A percentile compares a stretch with the other conserved stretches of the same genome.
Conservation (phyloP, 2,797 vertebrate genomes). For the Chaetodon trifasciatus region DNA sequence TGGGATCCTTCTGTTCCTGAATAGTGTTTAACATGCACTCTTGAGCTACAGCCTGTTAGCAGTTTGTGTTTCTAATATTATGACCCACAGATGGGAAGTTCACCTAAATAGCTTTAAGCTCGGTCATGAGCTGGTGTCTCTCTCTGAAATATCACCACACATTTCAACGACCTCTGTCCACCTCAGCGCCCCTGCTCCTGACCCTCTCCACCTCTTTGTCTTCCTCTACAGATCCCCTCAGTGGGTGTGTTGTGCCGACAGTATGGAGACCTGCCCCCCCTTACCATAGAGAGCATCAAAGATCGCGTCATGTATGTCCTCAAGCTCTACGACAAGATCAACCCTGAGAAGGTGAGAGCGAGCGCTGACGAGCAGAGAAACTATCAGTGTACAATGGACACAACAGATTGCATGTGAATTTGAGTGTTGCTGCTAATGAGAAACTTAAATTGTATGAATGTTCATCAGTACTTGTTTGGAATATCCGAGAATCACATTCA, state of each 20-base stretch:
- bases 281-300: slow-evolving; percentile 88
- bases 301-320: slow-evolving; percentile 93
- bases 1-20: neutral
- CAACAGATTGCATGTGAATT: no score
- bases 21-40: neutral
- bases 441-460: neutral
- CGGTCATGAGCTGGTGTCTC: neutral
- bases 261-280: slow-evolving; percentile 88
- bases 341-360: slow-evolving; percentile 88
- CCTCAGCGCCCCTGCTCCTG: neutral
- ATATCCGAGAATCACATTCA: neutral
- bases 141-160: neutral
- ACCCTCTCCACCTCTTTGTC: neutral
- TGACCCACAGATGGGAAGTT: neutral
- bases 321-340: slow-evolving; percentile 95
- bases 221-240: slow-evolving; percentile 72
- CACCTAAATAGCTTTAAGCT: neutral
- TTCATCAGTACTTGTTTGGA: neutral
- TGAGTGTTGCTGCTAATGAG: neutral
- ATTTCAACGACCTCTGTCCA: neutral
- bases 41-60: neutral
- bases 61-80: neutral
- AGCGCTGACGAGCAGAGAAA: no score
- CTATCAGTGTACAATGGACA: no score
- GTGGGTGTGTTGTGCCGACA: slow-evolving; percentile 80